These are phyloP conservation scores for Scolanthus callimorphus DNA, from an alignment of 92 coral and sea anemone genomes.

Conservation along the genomic window DNA sequence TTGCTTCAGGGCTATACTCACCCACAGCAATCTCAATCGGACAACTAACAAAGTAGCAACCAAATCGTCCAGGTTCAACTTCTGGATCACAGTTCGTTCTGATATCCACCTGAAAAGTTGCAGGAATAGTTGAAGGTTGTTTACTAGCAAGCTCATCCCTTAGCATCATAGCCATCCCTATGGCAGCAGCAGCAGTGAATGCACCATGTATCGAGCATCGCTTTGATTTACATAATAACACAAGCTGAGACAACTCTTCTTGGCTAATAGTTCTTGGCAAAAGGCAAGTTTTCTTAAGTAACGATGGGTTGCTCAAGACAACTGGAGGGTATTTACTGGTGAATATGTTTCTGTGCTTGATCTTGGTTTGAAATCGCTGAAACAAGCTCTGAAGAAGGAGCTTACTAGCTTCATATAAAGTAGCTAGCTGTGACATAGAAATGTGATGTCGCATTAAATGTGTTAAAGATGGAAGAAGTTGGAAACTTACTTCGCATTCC, in stretches of 20 bases:
- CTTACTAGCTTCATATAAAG: constrained; percentile 3
- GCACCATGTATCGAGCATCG: constrained; percentile 67
- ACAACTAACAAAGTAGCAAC: constrained; percentile 51
- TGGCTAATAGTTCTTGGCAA: constrained; percentile 41
- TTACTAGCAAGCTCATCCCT: constrained; percentile 14
- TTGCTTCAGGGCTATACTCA: constrained; percentile 3
- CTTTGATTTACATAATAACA: constrained; percentile 44
- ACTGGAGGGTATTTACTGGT: constrained; percentile 59
- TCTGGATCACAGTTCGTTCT: constrained; percentile 57
- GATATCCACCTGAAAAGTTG: constrained; percentile 42
- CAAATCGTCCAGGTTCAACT: constrained; percentile 31
- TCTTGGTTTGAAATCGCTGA: constrained; percentile 7
- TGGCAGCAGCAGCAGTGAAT: constrained; percentile 56
- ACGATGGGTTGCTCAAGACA: constrained; percentile 26
- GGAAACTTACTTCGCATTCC: background rate
- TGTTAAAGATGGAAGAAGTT: constrained; percentile 36
- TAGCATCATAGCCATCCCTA: constrained; percentile 67
- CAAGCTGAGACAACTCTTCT: constrained; percentile 28
- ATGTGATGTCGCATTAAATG: constrained; percentile 36
- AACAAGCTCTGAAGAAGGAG: constrained; percentile 17
- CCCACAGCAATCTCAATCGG: constrained; percentile 28
- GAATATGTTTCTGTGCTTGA: constrained; percentile 48
- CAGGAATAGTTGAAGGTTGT: constrained; percentile 42
- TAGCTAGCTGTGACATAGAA: constrained; percentile 21
- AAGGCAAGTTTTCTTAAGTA: constrained; percentile 61